Evolutionary conservation across 2,888 invertebrate species (phyloP), one percentile per base, ranked within the genome.

Genomic region (Autographa pulchrina): DNA sequence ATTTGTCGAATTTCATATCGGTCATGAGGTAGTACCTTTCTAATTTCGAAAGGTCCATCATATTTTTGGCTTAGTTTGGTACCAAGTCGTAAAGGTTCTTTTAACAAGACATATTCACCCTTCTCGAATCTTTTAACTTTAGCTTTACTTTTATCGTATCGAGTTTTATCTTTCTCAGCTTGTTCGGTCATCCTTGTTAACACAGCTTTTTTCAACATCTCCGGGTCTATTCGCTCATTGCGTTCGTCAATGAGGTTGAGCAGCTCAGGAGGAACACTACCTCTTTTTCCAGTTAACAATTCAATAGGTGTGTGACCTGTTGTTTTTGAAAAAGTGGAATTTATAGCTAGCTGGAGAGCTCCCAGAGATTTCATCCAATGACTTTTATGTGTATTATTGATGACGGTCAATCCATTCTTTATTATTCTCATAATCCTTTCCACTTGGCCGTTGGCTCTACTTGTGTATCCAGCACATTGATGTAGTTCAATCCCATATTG

Each of bases 21-120:
- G 32, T 73, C 72, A 20, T 69, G 41, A 13, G 66, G 69, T 48
- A 69, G 38, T 20, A 74, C 60, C 58, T 68, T 74, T 62, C 58
- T 67, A 9, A 74, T 41, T 62, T 70, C 74, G 43, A 61, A 74
- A 18, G 74, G 70, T 18, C 70, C 74, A 35, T 68, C 70, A 60
- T 70, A 74, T 52, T 62, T 62, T 52, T 35, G 62, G 32, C 62
- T 62, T 31, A 62, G 20, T 31, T 62, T 62, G 48, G 62, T 62
- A 11, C 59, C 59, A 9, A 59, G 35, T n/a, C 59, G 32, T 13
- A 14, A 13, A n/a, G 59, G 25, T 35, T 59, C 62, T 20, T 48
- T 62, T n/a, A 62, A 18, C 32, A 62, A 32, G 11, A 62, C 62
- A 32, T 48, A 48, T 62, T 62, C 48, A 31, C 52, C 20, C 14